Evolutionary conservation across 2,888 invertebrate genomes (phyloP), one percentile per base, ranked within the genome.

Genomic region (Patella pellucida): DNA sequence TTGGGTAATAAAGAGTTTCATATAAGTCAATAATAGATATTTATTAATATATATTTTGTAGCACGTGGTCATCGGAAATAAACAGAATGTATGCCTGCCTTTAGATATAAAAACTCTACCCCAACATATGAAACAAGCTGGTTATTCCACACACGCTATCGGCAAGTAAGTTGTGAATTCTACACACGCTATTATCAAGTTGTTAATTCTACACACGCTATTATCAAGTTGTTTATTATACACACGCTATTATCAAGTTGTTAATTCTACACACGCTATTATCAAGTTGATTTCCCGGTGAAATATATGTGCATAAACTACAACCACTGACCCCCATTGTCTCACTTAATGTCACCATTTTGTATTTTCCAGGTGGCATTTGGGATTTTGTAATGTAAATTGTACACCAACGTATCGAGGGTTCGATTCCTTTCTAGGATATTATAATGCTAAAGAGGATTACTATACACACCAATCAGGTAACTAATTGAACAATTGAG

Each of bases 401-500:
- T 91, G 87, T 76, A 85, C 90, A 3, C 91, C 91, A n/a, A 87
- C 88, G 2, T 84, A 82, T 62, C 82, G 91, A 15, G 91, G 91
- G 9, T 91, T 91, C 78, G 90, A 92, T 81, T 85, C 89, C 14
- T 91, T 90, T 78, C 88, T 89, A 77, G 91, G 91, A 3, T 91
- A 89, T 80, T 90, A 91, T 78, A 88, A 86, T 54, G 87, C 87
- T 14, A 76, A 80, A 72, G 86, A 86, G 75, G 84, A 87, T 71
- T 86, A 89, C 76, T 88, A 84, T 74, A 84, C 77, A 3, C 87
- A 88, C 76, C 75, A 50, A 19, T 7, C 52, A 31, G 73, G 77
- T 79, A 71, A 56, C 41, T 41, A 41, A 41, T 7, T 41, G 7
- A 41, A 7, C 7, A 41, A 41, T 41, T 41, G 9, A 41, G 41